phyloP scores from a whole-genome alignment of 2,797 vertebrate genomes.

The Phyllotis vaccarum region DNA sequence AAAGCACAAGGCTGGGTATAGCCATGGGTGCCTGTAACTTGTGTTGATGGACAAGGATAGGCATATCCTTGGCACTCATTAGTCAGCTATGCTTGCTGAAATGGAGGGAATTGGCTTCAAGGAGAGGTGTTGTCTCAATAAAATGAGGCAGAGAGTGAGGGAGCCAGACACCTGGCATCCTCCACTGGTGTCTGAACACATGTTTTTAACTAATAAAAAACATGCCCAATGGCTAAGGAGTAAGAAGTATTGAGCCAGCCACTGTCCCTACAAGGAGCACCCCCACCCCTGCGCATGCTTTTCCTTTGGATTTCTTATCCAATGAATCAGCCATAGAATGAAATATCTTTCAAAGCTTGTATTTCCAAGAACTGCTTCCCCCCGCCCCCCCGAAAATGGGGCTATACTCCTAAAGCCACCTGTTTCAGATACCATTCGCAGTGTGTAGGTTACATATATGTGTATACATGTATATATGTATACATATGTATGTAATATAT shows the following conservation, averaged over 20 bases:
- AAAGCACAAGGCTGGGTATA: not conserved
- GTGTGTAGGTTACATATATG: not conserved
- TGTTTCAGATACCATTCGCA: not conserved
- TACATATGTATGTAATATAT: fast-evolving
- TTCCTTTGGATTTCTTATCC: not conserved
- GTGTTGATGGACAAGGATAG: not conserved
- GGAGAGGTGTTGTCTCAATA: not conserved
- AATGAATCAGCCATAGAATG: not conserved
- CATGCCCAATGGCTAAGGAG: not conserved
- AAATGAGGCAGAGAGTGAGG: not conserved
- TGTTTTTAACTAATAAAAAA: not conserved
- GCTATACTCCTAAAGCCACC: not conserved
- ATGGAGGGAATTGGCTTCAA: not conserved
- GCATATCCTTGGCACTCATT: not conserved
- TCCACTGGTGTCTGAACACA: not conserved
- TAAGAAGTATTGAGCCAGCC: not conserved
- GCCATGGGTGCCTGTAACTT: not conserved
- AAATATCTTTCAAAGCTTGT: not conserved
- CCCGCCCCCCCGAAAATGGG: too few relatives aligned
- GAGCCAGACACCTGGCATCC: not conserved
- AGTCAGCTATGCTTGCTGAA: not conserved
- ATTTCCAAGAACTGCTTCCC: not conserved
- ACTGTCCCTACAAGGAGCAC: not conserved
- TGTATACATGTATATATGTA: not conserved
- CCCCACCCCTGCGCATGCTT: not conserved